Conservation (phyloP, 2,113 vertebrate genomes). For the Agelaius phoeniceus region DNA sequence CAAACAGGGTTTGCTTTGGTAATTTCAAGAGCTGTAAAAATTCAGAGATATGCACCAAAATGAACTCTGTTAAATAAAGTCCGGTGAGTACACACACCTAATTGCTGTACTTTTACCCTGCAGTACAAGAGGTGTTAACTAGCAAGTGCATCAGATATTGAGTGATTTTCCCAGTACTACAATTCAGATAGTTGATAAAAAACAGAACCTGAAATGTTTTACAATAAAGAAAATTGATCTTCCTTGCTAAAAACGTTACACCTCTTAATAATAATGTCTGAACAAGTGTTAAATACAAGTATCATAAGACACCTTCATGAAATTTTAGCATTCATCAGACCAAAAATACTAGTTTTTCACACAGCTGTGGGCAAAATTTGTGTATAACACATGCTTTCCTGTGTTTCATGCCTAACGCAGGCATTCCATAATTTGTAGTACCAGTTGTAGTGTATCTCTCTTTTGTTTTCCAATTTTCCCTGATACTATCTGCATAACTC, state of each 20-base stretch:
- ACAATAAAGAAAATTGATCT: conserved; percentile 36
- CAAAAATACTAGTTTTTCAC: conserved; percentile 29
- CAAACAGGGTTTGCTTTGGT: conserved; percentile 6
- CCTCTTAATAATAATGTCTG: conserved; percentile 18
- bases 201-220: conserved; percentile 45
- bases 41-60: not conserved
- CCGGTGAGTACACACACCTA: not conserved
- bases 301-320: conserved; percentile 1
- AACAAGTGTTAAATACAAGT: conserved; percentile 27
- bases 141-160: conserved; percentile 38
- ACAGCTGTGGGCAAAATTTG: not conserved
- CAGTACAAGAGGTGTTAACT: conserved; percentile 29
- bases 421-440: not conserved
- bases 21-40: conserved; percentile 47
- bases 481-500: not conserved
- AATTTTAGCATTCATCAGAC: conserved; percentile 32
- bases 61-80: conserved; percentile 44
- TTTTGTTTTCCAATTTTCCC: not conserved
- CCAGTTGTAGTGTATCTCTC: not conserved
- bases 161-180: conserved; percentile 52
- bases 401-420: not conserved
- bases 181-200: conserved; percentile 39
- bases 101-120: not conserved
- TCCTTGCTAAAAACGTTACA: conserved; percentile 2
- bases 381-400: not conserved